phyloP scores from a whole-genome alignment of 2,797 vertebrate species.

The Microctenopoma stevenorrisi region DNA sequence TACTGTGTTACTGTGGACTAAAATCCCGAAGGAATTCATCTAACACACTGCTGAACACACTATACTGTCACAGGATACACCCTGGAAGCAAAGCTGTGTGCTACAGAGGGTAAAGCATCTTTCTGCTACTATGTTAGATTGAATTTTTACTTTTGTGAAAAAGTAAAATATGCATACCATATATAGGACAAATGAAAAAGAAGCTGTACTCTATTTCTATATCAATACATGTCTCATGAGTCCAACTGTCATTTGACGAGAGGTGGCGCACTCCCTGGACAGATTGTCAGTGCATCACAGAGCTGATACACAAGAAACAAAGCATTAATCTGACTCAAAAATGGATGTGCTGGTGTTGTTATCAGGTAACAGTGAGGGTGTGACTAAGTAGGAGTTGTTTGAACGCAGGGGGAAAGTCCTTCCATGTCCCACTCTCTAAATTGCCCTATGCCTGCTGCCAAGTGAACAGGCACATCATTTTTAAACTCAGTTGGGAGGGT shows the following conservation, averaged over 20 bases:
- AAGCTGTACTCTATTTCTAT: background rate
- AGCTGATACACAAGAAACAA: no score
- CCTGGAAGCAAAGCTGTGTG: background rate
- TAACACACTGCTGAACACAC: background rate
- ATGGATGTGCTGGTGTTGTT: background rate
- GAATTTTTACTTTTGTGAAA: background rate
- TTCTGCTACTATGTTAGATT: background rate
- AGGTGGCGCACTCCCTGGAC: no score
- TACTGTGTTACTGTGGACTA: constrained; percentile 8
- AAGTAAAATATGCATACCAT: background rate
- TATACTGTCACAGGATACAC: background rate
- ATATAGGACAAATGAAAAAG: constrained; percentile 8
- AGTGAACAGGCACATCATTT: constrained; percentile 75
- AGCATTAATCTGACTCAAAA: background rate
- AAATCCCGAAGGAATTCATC: constrained; percentile 9
- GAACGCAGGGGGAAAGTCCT: constrained; percentile 60
- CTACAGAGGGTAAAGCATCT: background rate
- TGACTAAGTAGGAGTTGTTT: constrained; percentile 41
- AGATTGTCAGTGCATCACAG: no score
- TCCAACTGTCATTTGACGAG: no score
- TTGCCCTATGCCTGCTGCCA: constrained; percentile 60
- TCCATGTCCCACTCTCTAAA: constrained; percentile 64
- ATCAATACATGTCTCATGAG: constrained; percentile 2
- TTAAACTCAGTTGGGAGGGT: constrained; percentile 62
- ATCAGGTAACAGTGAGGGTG: constrained; percentile 10